Percentiles rank a stretch among this genome's conserved stretches.
Evolutionary conservation across 2,113 vertebrate genomes (phyloP).

Genomic region (Excalfactoria chinensis): DNA sequence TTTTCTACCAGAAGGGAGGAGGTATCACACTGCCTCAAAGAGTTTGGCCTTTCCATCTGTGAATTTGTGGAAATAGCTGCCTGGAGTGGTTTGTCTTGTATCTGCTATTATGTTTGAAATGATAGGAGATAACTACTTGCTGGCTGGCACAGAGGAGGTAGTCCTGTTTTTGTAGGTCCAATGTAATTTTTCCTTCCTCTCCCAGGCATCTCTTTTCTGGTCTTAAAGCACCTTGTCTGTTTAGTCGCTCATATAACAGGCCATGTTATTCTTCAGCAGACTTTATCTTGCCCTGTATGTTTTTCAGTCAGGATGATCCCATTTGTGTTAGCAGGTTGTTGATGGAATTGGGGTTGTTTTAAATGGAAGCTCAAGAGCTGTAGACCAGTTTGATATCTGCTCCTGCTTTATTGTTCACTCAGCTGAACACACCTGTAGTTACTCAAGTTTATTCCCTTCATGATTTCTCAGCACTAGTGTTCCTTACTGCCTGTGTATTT

Average conservation of each 20-base stretch:
- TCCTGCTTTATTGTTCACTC: rapidly evolving
- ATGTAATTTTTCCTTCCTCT: background rate
- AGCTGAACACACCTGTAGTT: background rate
- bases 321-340: background rate
- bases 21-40: background rate
- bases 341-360: background rate
- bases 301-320: background rate
- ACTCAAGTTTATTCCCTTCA: rapidly evolving
- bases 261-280: background rate
- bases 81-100: background rate
- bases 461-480: background rate
- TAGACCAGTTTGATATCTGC: background rate
- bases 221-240: background rate
- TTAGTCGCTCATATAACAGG: background rate
- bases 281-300: background rate
- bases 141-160: background rate
- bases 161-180: background rate
- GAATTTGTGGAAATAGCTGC: background rate
- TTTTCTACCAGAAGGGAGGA: background rate
- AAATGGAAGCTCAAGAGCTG: background rate
- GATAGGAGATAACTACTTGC: background rate
- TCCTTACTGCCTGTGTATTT: background rate
- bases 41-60: background rate
- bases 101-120: background rate
- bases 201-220: background rate